These are phyloP conservation scores for Anarhynchus alexandrinus DNA, from an alignment of 2,113 vertebrate species.

Conservation along the genomic window DNA sequence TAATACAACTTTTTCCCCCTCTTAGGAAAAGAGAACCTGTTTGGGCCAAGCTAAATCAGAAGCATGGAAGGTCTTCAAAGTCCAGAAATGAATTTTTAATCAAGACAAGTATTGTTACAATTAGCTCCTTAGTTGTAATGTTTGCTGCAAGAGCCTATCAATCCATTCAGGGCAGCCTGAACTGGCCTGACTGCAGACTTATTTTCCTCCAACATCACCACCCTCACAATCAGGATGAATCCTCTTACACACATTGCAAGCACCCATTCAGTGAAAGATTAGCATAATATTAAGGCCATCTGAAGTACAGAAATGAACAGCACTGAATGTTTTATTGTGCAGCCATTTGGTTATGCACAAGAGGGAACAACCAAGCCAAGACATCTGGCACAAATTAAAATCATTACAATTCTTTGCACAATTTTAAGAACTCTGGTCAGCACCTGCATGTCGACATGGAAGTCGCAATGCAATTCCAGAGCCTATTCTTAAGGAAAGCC, in stretches of 20 bases:
- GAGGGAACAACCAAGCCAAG: constrained; percentile 38
- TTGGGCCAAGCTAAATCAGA: neutral
- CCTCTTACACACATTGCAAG: constrained; percentile 30
- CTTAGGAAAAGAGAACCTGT: neutral
- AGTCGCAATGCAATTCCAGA: constrained; percentile 9
- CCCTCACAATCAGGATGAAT: constrained; percentile 24
- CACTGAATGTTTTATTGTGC: constrained; percentile 19
- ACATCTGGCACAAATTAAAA: constrained; percentile 35
- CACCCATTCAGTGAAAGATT: constrained; percentile 26
- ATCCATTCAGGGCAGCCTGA: neutral
- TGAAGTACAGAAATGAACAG: constrained; percentile 48
- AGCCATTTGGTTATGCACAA: neutral
- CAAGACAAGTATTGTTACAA: neutral
- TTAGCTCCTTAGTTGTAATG: neutral
- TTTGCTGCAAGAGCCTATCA: neutral
- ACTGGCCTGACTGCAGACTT: neutral
- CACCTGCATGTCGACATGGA: neutral
- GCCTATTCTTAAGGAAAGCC: neutral
- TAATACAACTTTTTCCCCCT: neutral
- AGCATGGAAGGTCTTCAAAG: neutral
- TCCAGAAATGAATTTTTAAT: neutral
- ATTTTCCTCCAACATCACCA: neutral
- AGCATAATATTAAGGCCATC: constrained; percentile 44
- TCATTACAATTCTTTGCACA: neutral
- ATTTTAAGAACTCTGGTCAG: constrained; percentile 35